Evolutionary conservation across 2,797 vertebrate genomes (phyloP).

Genomic region (Sebastes hubbsi): DNA sequence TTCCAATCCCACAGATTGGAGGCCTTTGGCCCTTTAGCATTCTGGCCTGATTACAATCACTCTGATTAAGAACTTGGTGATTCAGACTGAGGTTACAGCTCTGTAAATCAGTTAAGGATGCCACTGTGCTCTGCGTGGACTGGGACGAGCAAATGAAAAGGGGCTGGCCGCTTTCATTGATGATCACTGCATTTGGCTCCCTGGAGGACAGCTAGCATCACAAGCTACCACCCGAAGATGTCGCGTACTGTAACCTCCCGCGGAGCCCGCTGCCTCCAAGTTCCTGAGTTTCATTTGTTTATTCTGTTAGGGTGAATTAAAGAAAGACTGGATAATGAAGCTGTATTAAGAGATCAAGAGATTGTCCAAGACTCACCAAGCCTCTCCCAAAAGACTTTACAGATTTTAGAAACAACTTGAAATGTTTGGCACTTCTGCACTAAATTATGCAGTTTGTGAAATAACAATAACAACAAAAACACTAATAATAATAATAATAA

Average conservation of each 20-base stretch:
- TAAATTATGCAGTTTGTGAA: constrained; percentile 80
- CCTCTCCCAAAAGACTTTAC: constrained; percentile 91
- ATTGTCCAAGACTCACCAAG: constrained; percentile 96
- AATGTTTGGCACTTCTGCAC: constrained; percentile 95
- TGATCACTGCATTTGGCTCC: constrained; percentile 88
- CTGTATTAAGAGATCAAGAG: constrained; percentile 89
- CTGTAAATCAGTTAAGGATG: constrained; percentile 82
- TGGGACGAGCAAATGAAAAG: constrained; percentile 64
- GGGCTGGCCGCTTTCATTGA: constrained; percentile 80
- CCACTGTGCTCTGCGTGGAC: constrained; percentile 77
- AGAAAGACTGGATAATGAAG: constrained; percentile 74
- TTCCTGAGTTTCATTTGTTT: constrained; percentile 92
- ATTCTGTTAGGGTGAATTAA: constrained; percentile 85
- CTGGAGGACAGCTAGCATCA: constrained; percentile 76
- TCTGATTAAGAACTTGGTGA: constrained; percentile 91
- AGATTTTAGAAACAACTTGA: constrained; percentile 87
- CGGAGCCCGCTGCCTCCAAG: constrained; percentile 87
- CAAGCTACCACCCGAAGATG: constrained; percentile 84
- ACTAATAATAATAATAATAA: constrained; percentile 60
- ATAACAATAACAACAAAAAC: constrained; percentile 48
- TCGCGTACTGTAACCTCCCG: constrained; percentile 67
- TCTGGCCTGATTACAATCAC: constrained; percentile 96
- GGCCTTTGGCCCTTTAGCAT: constrained; percentile 92
- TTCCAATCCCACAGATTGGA: constrained; percentile 89
- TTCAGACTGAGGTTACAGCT: constrained; percentile 85